Conservation (phyloP, 2,888 invertebrate species). For the Hypomecis punctinalis region DNA sequence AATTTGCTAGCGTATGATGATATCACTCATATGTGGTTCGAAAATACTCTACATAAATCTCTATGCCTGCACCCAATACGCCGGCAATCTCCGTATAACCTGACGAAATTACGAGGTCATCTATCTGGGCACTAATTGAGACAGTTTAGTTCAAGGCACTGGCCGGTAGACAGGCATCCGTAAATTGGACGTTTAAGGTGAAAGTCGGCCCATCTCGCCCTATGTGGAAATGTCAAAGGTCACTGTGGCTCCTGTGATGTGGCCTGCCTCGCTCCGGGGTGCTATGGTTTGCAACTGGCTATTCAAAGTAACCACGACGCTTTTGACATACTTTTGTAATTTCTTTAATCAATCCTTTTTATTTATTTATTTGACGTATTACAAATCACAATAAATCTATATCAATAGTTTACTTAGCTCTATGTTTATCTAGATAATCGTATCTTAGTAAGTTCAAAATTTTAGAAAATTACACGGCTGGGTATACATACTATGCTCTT, state of each 20-base stretch:
- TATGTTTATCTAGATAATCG: too few species aligned
- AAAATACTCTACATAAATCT: too few species aligned
- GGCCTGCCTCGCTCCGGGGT: constrained; percentile 70
- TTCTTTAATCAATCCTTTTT: neutral
- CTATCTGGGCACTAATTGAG: constrained; percentile 82
- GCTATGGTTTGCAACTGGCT: constrained; percentile 52
- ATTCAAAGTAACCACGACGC: constrained; percentile 52
- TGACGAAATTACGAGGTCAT: constrained; percentile 81
- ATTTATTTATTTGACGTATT: too few species aligned
- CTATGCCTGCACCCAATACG: constrained; percentile 63
- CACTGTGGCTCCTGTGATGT: constrained; percentile 75
- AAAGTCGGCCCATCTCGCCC: constrained; percentile 74
- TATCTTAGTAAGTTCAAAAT: too few species aligned
- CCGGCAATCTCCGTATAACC: constrained; percentile 66
- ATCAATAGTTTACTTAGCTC: too few species aligned
- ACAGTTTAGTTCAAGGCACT: constrained; percentile 80
- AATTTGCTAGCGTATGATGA: too few species aligned
- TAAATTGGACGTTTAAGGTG: constrained; percentile 82
- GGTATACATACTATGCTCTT: too few species aligned
- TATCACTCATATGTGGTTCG: too few species aligned
- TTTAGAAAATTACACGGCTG: too few species aligned
- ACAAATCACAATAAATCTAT: too few species aligned
- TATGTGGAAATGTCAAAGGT: constrained; percentile 81
- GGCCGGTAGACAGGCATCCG: constrained; percentile 76
- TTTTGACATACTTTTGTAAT: constrained; percentile 32